Conservation (phyloP, 1,140 invertebrate genomes). For the Chionoecetes opilio region DNA sequence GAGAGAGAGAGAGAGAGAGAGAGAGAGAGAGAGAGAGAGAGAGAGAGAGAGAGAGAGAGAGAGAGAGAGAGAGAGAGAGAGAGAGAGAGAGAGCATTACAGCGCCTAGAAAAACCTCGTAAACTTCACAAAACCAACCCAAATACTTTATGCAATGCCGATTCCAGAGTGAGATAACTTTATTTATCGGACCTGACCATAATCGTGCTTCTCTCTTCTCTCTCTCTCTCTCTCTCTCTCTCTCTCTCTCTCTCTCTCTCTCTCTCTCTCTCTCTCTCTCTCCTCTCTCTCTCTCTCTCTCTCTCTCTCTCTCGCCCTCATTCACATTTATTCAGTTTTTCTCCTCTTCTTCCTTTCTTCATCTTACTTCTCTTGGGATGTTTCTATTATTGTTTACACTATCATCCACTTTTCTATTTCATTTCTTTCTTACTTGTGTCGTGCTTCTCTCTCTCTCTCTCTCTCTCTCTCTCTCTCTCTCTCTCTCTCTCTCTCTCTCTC, state of each 20-base stretch:
- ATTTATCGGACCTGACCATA: not conserved
- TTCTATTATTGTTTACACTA: too few species aligned
- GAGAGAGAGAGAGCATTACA: not conserved
- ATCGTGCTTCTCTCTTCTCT: not conserved
- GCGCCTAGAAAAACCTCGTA: not conserved
- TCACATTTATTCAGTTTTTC: too few species aligned
- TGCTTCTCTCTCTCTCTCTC: too few species aligned
- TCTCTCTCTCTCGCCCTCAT: too few species aligned
- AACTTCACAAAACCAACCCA: not conserved
- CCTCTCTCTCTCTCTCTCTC: too few species aligned
- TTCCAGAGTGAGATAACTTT: not conserved
- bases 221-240: not conserved
- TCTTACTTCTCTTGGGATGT: too few species aligned
- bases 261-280: not conserved
- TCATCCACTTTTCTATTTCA: too few species aligned
- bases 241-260: not conserved
- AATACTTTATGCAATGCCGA: constrained; percentile 9
- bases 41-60: constrained; percentile 19
- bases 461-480: too few species aligned
- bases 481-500: too few species aligned
- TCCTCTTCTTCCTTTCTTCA: too few species aligned
- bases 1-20: not conserved
- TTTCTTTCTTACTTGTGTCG: too few species aligned
- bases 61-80: constrained; percentile 25
- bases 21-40: constrained; percentile 27